A percentile compares a stretch with the other conserved stretches of the same genome.
These are phyloP conservation scores for Machaerirhynchus nigripectus DNA, from an alignment of 2,113 vertebrate species.

Conservation along the genomic window DNA sequence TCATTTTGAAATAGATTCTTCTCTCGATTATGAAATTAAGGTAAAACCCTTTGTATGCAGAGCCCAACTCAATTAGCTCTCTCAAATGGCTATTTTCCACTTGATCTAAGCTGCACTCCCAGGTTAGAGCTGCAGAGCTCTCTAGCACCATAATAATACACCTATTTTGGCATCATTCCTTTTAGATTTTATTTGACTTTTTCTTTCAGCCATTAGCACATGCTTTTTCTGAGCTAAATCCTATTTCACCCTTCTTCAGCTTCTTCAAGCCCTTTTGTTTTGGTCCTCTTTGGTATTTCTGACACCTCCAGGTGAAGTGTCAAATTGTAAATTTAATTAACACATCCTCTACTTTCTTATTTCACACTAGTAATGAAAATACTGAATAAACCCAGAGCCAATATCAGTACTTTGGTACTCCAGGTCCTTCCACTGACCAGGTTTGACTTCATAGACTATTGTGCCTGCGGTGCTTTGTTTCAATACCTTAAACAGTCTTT, in stretches of 20 bases:
- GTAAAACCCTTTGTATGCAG: background rate
- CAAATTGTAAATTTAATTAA: constrained; percentile 42
- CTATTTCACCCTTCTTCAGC: background rate
- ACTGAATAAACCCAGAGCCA: background rate
- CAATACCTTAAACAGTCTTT: background rate
- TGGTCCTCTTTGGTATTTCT: background rate
- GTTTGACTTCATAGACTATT: background rate
- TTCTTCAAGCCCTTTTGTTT: background rate
- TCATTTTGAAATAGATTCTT: constrained; percentile 10
- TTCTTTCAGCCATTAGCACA: background rate
- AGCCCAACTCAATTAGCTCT: background rate
- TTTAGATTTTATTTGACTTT: background rate
- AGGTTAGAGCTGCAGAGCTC: background rate
- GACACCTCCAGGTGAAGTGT: background rate
- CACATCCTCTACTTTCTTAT: background rate
- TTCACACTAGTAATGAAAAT: background rate
- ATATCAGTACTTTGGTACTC: background rate
- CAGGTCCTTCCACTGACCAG: background rate
- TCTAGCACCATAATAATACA: background rate
- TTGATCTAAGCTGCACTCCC: background rate
- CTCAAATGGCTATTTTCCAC: constrained; percentile 24
- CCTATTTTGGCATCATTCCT: background rate
- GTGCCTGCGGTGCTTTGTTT: background rate
- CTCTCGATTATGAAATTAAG: constrained; percentile 9
- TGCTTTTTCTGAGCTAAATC: background rate